A percentile compares a stretch with the other conserved stretches of the same genome.
Evolutionary conservation across 2,888 invertebrate species (phyloP).

Genomic region (Byasa hedistus): DNA sequence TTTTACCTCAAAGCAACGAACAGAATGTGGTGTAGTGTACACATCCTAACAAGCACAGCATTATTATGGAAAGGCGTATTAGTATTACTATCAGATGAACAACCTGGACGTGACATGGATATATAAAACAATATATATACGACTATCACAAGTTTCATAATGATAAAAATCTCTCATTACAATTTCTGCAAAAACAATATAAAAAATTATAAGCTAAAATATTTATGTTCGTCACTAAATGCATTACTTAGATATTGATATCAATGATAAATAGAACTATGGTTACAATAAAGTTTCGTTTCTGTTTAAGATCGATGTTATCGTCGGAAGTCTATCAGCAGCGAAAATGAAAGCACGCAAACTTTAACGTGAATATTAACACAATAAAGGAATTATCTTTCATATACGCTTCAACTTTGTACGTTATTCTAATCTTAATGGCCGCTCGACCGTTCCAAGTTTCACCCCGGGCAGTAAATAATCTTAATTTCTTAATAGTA

Average conservation of each 20-base stretch:
- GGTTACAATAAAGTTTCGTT: background rate
- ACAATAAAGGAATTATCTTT: constrained; percentile 24
- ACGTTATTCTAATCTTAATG: constrained; percentile 27
- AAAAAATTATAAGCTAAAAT: background rate
- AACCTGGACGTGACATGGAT: too few relatives aligned
- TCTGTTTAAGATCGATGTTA: constrained; percentile 1
- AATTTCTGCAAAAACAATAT: too few relatives aligned
- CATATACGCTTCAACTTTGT: constrained; percentile 24
- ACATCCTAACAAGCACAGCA: too few relatives aligned
- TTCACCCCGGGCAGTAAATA: constrained; percentile 36
- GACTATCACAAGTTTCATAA: too few relatives aligned
- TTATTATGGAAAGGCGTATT: too few relatives aligned
- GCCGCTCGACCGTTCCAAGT: constrained; percentile 42
- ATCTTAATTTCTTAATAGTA: constrained; percentile 28
- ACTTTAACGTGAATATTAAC: constrained; percentile 23
- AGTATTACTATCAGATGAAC: too few relatives aligned
- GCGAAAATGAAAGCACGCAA: constrained; percentile 21
- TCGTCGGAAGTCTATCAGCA: constrained; percentile 3
- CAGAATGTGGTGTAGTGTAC: too few relatives aligned
- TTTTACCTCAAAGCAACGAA: too few relatives aligned
- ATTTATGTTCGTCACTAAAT: background rate
- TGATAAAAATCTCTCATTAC: too few relatives aligned
- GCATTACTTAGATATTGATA: background rate
- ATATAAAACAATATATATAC: too few relatives aligned
- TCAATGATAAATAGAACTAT: background rate